phyloP scores from a whole-genome alignment of 1,140 invertebrate species.

The Drosophila hydei region DNA sequence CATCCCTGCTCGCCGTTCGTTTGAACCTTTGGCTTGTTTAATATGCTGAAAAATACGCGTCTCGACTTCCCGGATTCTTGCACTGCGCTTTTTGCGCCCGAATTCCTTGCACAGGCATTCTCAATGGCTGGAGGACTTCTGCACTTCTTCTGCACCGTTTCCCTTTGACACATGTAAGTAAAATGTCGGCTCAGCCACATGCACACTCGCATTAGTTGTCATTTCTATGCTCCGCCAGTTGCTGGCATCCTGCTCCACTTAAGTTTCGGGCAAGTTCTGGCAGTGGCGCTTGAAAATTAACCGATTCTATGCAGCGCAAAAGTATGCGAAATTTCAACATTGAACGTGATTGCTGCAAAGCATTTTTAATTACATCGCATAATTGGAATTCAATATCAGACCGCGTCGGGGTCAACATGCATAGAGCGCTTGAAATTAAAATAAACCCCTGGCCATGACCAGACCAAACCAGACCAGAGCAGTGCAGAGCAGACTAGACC shows the following conservation, averaged over 20 bases:
- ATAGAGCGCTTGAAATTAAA: slow-evolving; percentile 43
- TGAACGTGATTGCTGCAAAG: slow-evolving; percentile 25
- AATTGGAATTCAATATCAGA: slow-evolving; percentile 78
- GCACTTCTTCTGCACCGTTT: slow-evolving; percentile 34
- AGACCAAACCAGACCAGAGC: background rate
- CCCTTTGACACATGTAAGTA: slow-evolving; percentile 54
- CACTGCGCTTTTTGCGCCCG: slow-evolving; percentile 29
- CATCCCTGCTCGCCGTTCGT: slow-evolving; percentile 5
- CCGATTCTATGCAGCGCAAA: slow-evolving; percentile 3
- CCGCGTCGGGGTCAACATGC: slow-evolving; percentile 28
- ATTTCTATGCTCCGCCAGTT: slow-evolving; percentile 3
- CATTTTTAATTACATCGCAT: slow-evolving; percentile 69
- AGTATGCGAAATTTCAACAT: slow-evolving; percentile 38
- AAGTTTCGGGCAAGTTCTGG: background rate
- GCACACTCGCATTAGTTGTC: slow-evolving; percentile 19
- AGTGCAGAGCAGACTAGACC: too few species aligned
- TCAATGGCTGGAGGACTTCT: slow-evolving; percentile 6
- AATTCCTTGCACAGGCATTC: background rate
- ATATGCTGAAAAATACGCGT: slow-evolving; percentile 80
- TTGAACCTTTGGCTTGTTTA: slow-evolving; percentile 71
- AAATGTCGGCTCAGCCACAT: slow-evolving; percentile 41
- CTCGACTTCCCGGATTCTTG: slow-evolving; percentile 60
- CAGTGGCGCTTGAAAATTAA: background rate
- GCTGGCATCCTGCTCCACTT: background rate
- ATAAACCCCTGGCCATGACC: slow-evolving; percentile 16